Evolutionary conservation across 2,888 invertebrate species (phyloP).

Genomic region (Patella ulyssiponensis): DNA sequence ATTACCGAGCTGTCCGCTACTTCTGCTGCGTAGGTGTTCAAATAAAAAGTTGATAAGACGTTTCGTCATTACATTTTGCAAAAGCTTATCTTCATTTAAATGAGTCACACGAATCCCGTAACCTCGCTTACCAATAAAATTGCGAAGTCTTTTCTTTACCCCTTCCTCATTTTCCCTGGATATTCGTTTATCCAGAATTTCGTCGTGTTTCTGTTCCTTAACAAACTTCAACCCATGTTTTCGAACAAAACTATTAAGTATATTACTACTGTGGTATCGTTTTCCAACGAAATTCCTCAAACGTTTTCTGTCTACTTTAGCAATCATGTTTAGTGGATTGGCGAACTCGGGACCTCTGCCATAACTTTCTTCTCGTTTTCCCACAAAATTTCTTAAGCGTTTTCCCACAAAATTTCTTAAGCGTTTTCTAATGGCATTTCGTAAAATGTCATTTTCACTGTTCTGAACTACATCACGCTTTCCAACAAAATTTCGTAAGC

Average conservation of each 20-base stretch:
- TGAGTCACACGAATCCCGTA: too few relatives aligned
- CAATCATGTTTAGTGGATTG: not conserved
- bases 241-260: constrained; percentile 16
- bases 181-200: not conserved
- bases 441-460: not conserved
- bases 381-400: constrained; percentile 29
- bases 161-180: not conserved
- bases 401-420: constrained; percentile 31
- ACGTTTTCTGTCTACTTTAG: not conserved
- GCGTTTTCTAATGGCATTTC: constrained; percentile 16
- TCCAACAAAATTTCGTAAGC: constrained; percentile 24
- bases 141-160: constrained; percentile 13
- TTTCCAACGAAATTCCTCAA: constrained; percentile 24
- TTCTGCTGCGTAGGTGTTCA: too few relatives aligned
- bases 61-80: too few relatives aligned
- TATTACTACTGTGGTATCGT: not conserved
- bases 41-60: too few relatives aligned
- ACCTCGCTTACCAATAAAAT: constrained; percentile 18
- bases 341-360: not conserved
- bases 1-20: not conserved
- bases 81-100: too few relatives aligned
- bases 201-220: too few relatives aligned
- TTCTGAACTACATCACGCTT: constrained; percentile 7
- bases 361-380: constrained; percentile 19
- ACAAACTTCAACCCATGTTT: constrained; percentile 5